Conservation (phyloP, 2,888 invertebrate species). For the Noctua janthe region DNA sequence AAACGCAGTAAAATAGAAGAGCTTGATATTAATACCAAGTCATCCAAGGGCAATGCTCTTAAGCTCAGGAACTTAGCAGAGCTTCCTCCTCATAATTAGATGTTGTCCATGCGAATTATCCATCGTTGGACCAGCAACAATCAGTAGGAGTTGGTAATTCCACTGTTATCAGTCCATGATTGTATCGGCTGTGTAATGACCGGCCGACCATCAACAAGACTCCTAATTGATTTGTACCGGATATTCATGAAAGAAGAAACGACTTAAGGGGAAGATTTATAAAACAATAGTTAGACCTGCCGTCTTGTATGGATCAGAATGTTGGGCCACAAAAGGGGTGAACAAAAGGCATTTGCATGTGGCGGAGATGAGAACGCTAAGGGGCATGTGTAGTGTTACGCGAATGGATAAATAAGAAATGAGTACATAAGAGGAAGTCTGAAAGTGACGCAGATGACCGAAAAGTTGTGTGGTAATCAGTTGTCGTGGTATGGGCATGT, state of each 20-base stretch:
- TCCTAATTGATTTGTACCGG: slow-evolving; percentile 18
- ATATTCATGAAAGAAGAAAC: not conserved
- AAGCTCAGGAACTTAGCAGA: slow-evolving; percentile 23
- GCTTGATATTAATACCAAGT: slow-evolving; percentile 10
- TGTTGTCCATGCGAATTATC: slow-evolving; percentile 59
- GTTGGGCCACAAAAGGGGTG: too few species aligned
- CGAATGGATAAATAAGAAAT: too few species aligned
- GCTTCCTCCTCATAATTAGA: slow-evolving; percentile 58
- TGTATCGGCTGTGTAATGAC: slow-evolving; percentile 30
- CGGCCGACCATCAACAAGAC: not conserved
- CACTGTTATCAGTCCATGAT: slow-evolving; percentile 34
- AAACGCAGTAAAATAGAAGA: slow-evolving; percentile 1
- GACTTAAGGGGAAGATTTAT: too few species aligned
- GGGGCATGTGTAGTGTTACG: too few species aligned
- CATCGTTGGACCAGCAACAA: slow-evolving; percentile 49
- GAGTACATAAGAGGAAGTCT: too few species aligned
- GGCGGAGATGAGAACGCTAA: too few species aligned
- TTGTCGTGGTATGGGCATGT: too few species aligned
- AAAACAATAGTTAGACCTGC: too few species aligned
- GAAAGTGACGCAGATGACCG: too few species aligned
- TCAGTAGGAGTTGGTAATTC: slow-evolving; percentile 48
- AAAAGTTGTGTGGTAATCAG: too few species aligned
- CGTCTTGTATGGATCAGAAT: too few species aligned
- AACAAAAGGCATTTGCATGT: too few species aligned
- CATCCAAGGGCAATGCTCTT: slow-evolving; percentile 28